phyloP scores from a whole-genome alignment of 2,888 invertebrate genomes.

The Griposia aprilina region DNA sequence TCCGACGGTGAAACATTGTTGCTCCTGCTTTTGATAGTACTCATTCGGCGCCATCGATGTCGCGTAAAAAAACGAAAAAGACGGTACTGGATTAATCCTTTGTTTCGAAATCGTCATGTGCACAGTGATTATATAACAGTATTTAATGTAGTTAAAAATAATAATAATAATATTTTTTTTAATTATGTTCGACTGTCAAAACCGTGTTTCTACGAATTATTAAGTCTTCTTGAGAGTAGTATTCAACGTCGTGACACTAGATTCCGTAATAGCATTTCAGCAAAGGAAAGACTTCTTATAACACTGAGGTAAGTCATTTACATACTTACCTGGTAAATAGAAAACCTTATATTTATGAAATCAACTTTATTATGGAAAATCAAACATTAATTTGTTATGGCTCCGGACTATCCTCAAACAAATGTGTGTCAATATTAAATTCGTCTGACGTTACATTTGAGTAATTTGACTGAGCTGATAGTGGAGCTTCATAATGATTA shows the following conservation, averaged over 20 bases:
- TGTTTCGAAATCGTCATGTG: no score
- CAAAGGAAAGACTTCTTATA: conserved; percentile 16
- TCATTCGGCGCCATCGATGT: no score
- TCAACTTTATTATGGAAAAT: conserved; percentile 10
- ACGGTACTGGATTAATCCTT: no score
- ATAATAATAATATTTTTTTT: no score
- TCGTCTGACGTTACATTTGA: conserved; percentile 31
- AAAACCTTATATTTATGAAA: conserved; percentile 8
- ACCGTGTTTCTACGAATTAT: no score
- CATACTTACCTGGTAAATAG: conserved; percentile 11
- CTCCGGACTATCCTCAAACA: conserved; percentile 28
- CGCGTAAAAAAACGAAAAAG: no score
- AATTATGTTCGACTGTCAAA: no score
- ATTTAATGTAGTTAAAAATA: no score
- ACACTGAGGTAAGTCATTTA: conserved; percentile 16
- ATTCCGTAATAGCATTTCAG: conserved; percentile 11
- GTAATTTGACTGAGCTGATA: conserved; percentile 31
- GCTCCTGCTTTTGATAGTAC: no score
- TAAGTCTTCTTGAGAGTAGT: no score
- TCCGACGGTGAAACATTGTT: no score
- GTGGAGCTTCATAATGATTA: conserved; percentile 21
- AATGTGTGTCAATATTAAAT: conserved; percentile 34
- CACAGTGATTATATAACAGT: no score
- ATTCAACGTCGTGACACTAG: conserved; percentile 5
- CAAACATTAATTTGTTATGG: conserved; percentile 12